phyloP scores from a whole-genome alignment of 2,113 vertebrate genomes.

The Salminus brasiliensis region DNA sequence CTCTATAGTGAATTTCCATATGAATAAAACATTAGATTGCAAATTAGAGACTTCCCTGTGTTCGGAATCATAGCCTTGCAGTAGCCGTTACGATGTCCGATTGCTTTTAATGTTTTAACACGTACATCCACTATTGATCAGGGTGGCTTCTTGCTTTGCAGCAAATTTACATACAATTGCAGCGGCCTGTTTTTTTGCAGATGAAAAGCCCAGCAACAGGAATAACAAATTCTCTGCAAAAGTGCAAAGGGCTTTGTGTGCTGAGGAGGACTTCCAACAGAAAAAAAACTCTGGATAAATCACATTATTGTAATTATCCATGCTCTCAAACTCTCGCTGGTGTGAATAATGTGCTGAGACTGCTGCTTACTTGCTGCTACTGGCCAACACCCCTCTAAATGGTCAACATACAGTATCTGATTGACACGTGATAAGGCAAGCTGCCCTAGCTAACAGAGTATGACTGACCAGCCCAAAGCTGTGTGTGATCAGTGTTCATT shows the following conservation, averaged over 20 bases:
- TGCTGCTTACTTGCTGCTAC: background rate
- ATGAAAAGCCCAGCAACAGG: conserved; percentile 11
- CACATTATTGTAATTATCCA: background rate
- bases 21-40: conserved; percentile 61
- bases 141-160: background rate
- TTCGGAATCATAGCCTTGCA: conserved; percentile 37
- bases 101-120: conserved; percentile 49
- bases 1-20: conserved; percentile 16
- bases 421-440: conserved; percentile 3
- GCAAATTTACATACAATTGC: conserved; percentile 42
- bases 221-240: conserved; percentile 6
- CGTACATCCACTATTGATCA: conserved; percentile 54
- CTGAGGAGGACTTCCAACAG: background rate
- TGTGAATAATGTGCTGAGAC: background rate
- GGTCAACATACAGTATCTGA: background rate
- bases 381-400: background rate
- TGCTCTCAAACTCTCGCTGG: conserved; percentile 1
- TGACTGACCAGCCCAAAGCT: background rate
- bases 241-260: background rate
- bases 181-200: background rate
- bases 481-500: conserved; percentile 8
- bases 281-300: background rate
- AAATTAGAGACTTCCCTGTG: conserved; percentile 37
- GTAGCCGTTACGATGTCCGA: conserved; percentile 46
- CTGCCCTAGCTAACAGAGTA: background rate